Percentiles rank a stretch among this genome's conserved stretches.
Conservation (phyloP, 2,888 invertebrate species). For the Dasypolia templi region DNA sequence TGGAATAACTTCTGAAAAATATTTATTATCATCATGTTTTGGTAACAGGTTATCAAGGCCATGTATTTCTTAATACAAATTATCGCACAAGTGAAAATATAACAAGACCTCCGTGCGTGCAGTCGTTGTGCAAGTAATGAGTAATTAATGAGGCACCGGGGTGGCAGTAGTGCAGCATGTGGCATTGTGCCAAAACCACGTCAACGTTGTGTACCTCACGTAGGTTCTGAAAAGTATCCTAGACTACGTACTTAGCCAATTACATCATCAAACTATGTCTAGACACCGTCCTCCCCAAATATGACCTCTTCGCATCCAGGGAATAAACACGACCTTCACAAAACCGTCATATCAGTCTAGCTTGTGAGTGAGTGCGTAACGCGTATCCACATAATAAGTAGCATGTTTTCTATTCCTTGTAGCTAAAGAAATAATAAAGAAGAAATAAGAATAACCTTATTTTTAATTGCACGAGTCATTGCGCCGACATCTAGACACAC, state of each 20-base stretch:
- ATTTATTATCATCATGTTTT: constrained; percentile 28
- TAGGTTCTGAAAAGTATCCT: constrained; percentile 2
- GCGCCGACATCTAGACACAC: not conserved
- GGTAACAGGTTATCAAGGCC: constrained; percentile 37
- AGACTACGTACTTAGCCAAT: not conserved
- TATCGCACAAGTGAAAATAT: constrained; percentile 49
- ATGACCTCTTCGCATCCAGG: not conserved
- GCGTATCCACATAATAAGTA: too few relatives aligned
- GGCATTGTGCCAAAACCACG: constrained; percentile 46
- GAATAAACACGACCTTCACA: not conserved
- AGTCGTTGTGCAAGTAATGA: constrained; percentile 46
- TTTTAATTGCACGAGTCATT: constrained; percentile 3
- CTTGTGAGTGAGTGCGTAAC: too few relatives aligned
- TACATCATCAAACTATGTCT: constrained; percentile 13
- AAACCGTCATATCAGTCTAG: too few relatives aligned
- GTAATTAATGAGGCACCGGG: constrained; percentile 36
- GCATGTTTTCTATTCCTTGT: not conserved
- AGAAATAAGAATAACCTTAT: too few relatives aligned
- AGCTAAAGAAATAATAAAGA: not conserved
- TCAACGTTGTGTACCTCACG: constrained; percentile 23
- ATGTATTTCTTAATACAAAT: constrained; percentile 28
- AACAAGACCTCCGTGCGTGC: constrained; percentile 45
- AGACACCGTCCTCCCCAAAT: not conserved
- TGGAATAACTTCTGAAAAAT: constrained; percentile 16
- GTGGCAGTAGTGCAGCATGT: constrained; percentile 23